Conservation (phyloP, 2,797 vertebrate genomes). For the Scleropages formosus region DNA sequence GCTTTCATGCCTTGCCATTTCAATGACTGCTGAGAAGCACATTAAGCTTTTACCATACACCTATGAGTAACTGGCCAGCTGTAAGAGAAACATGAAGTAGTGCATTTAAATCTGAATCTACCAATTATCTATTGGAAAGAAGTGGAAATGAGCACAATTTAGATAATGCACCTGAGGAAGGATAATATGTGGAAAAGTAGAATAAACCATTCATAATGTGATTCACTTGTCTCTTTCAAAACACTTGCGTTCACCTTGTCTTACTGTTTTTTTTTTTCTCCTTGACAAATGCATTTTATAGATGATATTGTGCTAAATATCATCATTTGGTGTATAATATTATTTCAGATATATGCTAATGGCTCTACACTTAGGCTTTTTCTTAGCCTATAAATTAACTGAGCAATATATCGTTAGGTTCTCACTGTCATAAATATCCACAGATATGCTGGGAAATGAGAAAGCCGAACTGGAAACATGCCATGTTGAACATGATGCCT, state of each 20-base stretch:
- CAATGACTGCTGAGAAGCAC: no score
- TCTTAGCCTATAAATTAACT: constrained; percentile 53
- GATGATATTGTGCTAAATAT: constrained; percentile 24
- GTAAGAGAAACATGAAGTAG: not conserved
- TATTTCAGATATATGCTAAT: constrained; percentile 37
- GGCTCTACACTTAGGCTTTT: constrained; percentile 19
- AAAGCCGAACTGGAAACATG: constrained; percentile 59
- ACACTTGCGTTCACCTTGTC: no score
- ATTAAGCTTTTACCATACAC: not conserved
- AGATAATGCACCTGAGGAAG: not conserved
- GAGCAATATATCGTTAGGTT: constrained; percentile 54
- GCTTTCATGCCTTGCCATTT: no score
- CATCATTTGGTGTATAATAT: constrained; percentile 46
- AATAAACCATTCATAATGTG: no score
- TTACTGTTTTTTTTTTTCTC: no score
- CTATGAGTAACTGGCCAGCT: not conserved
- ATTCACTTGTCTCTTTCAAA: no score
- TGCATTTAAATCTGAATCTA: not conserved
- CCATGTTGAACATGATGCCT: constrained; percentile 50
- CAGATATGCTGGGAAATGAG: constrained; percentile 51
- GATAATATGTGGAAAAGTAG: not conserved
- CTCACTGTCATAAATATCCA: constrained; percentile 52
- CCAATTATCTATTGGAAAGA: constrained; percentile 1
- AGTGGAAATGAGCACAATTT: constrained; percentile 7
- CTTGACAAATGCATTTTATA: not conserved